A percentile compares a stretch with the other conserved stretches of the same genome.
Conservation (phyloP, 2,888 invertebrate species). For the Drosophila paramelanica region DNA sequence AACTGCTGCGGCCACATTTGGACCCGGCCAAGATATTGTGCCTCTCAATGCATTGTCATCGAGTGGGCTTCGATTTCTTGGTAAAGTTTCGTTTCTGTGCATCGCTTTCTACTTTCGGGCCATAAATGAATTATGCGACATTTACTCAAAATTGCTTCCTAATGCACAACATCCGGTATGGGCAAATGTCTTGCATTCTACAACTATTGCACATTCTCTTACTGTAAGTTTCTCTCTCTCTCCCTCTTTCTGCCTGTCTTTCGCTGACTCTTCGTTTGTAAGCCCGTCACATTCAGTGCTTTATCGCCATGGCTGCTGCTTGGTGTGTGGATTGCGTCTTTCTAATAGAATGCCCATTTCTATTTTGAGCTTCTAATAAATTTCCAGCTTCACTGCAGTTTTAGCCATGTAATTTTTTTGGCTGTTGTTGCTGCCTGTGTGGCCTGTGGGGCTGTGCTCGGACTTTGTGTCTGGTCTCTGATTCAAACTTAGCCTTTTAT, state of each 20-base stretch:
- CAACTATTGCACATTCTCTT: not conserved
- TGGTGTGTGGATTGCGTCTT: conserved; percentile 37
- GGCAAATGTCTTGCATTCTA: conserved; percentile 25
- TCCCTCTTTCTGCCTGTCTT: not conserved
- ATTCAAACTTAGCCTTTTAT: conserved; percentile 60
- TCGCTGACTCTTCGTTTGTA: not conserved
- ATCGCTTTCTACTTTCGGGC: conserved; percentile 37
- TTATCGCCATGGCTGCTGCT: conserved; percentile 28
- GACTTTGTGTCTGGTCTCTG: conserved; percentile 30
- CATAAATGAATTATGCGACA: conserved; percentile 84
- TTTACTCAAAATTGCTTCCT: conserved; percentile 81
- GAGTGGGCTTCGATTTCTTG: conserved; percentile 19
- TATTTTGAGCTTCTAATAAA: conserved; percentile 68
- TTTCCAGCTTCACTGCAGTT: conserved; percentile 56
- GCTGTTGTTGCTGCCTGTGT: conserved; percentile 1
- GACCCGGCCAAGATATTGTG: conserved; percentile 23
- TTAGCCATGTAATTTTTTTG: conserved; percentile 50
- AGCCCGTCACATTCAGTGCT: conserved; percentile 34
- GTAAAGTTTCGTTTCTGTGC: conserved; percentile 11
- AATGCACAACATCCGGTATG: conserved; percentile 71
- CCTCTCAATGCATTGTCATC: conserved; percentile 22
- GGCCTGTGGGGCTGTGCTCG: conserved; percentile 1
- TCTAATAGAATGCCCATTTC: conserved; percentile 68
- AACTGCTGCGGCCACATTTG: conserved; percentile 40
- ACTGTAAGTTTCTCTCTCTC: not conserved